Percentiles rank a stretch among this genome's conserved stretches.
Evolutionary conservation across 2,888 invertebrate genomes (phyloP).

Genomic region (Gastracanthus pulcherrimus): DNA sequence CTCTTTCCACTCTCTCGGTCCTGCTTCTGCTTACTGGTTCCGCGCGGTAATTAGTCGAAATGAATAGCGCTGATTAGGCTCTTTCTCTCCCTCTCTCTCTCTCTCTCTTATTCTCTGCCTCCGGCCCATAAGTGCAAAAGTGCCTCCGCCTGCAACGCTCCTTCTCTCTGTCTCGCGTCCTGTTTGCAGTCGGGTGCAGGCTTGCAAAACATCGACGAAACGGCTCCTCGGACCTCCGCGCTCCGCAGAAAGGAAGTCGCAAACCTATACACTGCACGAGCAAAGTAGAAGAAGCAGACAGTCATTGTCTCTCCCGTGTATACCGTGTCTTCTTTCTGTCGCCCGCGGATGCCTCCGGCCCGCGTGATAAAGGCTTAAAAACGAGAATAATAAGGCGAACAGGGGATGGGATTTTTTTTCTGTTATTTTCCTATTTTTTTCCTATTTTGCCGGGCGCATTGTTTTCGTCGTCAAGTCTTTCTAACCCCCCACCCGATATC

Average conservation of each 20-base stretch:
- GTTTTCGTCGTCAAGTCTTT: neutral
- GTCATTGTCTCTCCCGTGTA: neutral
- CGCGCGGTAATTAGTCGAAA: conserved; percentile 39
- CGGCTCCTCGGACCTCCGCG: too few species aligned
- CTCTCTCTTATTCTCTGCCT: too few species aligned
- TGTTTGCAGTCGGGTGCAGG: too few species aligned
- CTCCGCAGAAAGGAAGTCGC: too few species aligned
- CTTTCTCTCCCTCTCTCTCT: neutral
- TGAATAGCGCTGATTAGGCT: conserved; percentile 37
- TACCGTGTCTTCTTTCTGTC: too few species aligned
- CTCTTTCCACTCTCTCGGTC: neutral
- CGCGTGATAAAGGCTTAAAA: conserved; percentile 6
- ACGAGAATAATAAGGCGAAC: conserved; percentile 26
- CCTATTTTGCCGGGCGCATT: neutral
- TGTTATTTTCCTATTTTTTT: neutral
- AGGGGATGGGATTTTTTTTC: neutral
- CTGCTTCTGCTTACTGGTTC: neutral
- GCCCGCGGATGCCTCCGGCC: neutral
- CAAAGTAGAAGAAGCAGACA: neutral
- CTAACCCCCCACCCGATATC: neutral
- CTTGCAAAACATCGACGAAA: neutral
- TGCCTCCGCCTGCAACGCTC: neutral
- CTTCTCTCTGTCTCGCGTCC: too few species aligned
- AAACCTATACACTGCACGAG: too few species aligned
- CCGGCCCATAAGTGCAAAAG: neutral